Evolutionary conservation across 2,888 invertebrate species (phyloP), one percentile per base, ranked within the genome.

Genomic region (Dryadula phaetusa): DNA sequence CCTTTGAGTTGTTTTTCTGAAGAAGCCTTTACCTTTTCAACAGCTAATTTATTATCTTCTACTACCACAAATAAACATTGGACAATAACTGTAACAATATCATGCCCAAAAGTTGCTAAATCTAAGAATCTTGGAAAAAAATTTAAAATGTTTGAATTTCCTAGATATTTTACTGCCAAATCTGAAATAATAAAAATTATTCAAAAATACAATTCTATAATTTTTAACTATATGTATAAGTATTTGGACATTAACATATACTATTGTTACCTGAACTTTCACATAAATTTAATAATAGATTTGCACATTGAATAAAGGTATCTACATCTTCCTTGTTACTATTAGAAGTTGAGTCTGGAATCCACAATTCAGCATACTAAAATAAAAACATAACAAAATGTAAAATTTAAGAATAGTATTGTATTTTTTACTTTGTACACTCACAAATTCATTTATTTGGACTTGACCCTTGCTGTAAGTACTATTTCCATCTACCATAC

Each of bases 31-130:
- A 95, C 85, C 73, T 93, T 90, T 37, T 85, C 83, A 80, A 94
- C 91, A 0, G 94, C 94, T 66, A 84, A 80, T 0, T 93, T 85
- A 83, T 96, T 96, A 72, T 96, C 95, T 85, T 96, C 96, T 0
- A 95, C 94, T 46, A 96, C 93, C 5, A 96, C 95, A 76, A 95
- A 92, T 7, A 96, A 83, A 77, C 95, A 96, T 76, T 96, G 95
- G 46, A 95, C 93, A 69, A 93, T 92, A 20, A 94, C 92, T 72
- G 90, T 92, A 2, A 93, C 88, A 66, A 95, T 92, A 44, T 94
- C 93, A 61, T 85, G 80, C 0, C 94, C 95, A 80, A 94, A 95
- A 5, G 88, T 84, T 22, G 90, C 79, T 14, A 93, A 83, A 75
- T 95, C 93, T 62, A 96, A 81, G 77, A 94, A 95, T 71, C 93